These are phyloP conservation scores for Temnothorax rugatulus DNA, from an alignment of 2,888 invertebrate genomes.

Conservation along the genomic window DNA sequence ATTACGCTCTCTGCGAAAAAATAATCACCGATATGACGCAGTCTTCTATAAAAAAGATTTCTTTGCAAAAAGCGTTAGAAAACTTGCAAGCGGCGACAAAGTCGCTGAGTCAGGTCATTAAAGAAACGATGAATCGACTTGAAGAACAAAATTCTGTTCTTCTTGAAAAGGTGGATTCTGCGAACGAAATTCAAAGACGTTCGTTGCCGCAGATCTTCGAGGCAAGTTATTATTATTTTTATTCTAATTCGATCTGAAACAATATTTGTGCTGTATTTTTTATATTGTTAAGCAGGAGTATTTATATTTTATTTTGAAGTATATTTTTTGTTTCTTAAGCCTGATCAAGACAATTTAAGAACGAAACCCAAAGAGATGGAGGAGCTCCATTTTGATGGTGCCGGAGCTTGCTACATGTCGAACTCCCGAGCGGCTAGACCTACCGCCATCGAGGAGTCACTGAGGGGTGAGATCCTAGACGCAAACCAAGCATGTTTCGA, in stretches of 20 bases:
- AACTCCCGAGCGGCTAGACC: constrained; percentile 70
- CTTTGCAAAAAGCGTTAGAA: constrained; percentile 70
- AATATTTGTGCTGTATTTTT: background rate
- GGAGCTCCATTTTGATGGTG: constrained; percentile 87
- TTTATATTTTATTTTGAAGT: background rate
- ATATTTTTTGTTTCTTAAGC: constrained; percentile 86
- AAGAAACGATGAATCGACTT: constrained; percentile 71
- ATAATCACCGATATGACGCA: constrained; percentile 73
- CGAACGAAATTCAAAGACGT: constrained; percentile 86
- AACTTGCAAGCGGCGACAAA: constrained; percentile 76
- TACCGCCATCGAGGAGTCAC: constrained; percentile 46
- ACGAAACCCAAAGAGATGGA: constrained; percentile 91
- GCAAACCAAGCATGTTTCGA: constrained; percentile 45
- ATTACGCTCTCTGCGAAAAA: constrained; percentile 61
- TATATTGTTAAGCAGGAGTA: background rate
- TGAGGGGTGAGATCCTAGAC: constrained; percentile 34
- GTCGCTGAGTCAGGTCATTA: constrained; percentile 71
- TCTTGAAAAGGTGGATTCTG: constrained; percentile 74
- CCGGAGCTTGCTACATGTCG: constrained; percentile 75
- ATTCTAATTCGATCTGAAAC: background rate
- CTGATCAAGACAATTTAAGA: constrained; percentile 87
- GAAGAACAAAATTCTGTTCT: constrained; percentile 76
- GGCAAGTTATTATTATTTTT: constrained; percentile 5
- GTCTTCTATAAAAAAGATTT: too few relatives aligned
- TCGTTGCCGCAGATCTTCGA: constrained; percentile 85